A percentile compares a stretch with the other conserved stretches of the same genome.
Conservation (phyloP, 2,113 vertebrate species). For the Brachyistius frenatus region DNA sequence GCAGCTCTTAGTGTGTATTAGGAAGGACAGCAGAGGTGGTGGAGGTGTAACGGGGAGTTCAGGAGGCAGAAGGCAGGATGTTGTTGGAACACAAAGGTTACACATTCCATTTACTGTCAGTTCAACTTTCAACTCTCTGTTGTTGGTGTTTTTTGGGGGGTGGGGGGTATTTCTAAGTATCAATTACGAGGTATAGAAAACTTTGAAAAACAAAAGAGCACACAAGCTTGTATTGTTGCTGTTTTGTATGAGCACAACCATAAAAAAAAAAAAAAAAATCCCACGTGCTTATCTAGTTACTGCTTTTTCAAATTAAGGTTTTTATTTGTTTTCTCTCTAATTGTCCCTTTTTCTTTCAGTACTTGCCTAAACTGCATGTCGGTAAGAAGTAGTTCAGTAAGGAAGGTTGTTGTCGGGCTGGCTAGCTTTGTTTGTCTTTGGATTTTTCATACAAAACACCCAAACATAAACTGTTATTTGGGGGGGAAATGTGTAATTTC, state of each 20-base stretch:
- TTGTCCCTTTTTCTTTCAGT: constrained; percentile 63
- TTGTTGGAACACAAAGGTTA: constrained; percentile 64
- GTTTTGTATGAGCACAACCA: constrained; percentile 72
- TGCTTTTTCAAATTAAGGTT: constrained; percentile 70
- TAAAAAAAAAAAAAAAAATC: constrained; percentile 42
- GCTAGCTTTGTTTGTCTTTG: constrained; percentile 76
- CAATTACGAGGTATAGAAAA: constrained; percentile 70
- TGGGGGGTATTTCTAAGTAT: constrained; percentile 74
- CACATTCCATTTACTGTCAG: constrained; percentile 81
- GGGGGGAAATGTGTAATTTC: constrained; percentile 78
- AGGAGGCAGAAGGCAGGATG: constrained; percentile 36
- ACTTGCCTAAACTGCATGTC: constrained; percentile 80
- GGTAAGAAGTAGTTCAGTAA: constrained; percentile 71
- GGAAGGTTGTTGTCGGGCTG: constrained; percentile 57
- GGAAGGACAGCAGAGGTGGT: constrained; percentile 22
- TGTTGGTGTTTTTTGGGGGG: constrained; percentile 34
- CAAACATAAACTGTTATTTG: constrained; percentile 77
- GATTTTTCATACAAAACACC: constrained; percentile 79
- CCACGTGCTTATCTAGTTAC: constrained; percentile 68
- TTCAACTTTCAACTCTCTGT: constrained; percentile 62
- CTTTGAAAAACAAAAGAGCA: constrained; percentile 71
- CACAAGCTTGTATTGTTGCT: constrained; percentile 68
- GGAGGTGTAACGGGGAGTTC: constrained; percentile 16
- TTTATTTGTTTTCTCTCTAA: constrained; percentile 53
- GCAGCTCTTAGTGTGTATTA: constrained; percentile 26